Evolutionary conservation across 2,888 invertebrate species (phyloP), one percentile per base, ranked within the genome.

Genomic region (Agonopterix heracliana): DNA sequence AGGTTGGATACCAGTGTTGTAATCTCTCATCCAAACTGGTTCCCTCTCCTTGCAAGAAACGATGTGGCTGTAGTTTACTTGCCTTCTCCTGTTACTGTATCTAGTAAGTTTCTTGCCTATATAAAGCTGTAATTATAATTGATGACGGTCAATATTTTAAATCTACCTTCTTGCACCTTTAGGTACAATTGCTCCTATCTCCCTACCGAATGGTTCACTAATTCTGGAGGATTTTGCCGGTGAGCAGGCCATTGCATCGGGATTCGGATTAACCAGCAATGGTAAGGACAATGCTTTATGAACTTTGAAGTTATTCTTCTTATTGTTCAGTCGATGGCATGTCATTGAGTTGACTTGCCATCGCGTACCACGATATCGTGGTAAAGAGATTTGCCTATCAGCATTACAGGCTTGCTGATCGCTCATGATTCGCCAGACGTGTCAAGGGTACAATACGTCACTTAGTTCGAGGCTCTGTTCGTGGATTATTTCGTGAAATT

Each of bases 31-130:
- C 57, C 63, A 1, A 60, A 54, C 48, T 82, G 76, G 78, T 48
- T 11, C 5, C 78, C 81, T 0, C 0, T 0, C 1, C 41, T 60
- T 2, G 53, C 55, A 36, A 66, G 71, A 26, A 78, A 81, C 45
- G 81, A 83, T 45, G 57, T 78, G 11, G 81, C 70, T 34, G 52
- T 79, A 0, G 61, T 77, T 36, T 58, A 53, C 13, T 46, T 81
- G 13, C 55, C 65, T 1, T 38, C 2, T 1, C 0, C 42, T 2
- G 62, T 74, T 1, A 0, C 48, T 7, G 43, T 59, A 0, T 60
- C 66, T 34, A 51, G 76, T 77, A 49, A 62, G 68, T 59, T n/a
- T 12, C 13, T 36, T 17, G 17, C 17, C 17, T 17, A 17, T 17
- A 17, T 17, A 17, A 17, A 17, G 3, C 17, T 17, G 17, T 4